Evolutionary conservation across 2,888 invertebrate species (phyloP).

Genomic region (Coleophora deauratella): DNA sequence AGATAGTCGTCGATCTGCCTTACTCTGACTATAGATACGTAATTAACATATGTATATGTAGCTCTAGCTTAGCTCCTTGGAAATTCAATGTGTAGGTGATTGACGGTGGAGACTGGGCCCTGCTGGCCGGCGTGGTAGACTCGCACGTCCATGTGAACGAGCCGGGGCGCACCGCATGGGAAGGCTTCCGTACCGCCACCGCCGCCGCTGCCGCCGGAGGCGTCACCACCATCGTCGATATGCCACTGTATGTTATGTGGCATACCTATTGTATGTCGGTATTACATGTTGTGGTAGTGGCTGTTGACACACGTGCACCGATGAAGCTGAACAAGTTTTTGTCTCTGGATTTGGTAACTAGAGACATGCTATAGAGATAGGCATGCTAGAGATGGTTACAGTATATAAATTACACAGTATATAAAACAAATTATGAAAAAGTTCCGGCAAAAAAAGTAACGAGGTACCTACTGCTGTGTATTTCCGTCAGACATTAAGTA

Average conservation of each 20-base stretch:
- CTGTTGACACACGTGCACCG: not conserved
- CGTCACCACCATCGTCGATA: constrained; percentile 81
- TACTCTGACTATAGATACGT: too few relatives aligned
- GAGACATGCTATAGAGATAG: too few relatives aligned
- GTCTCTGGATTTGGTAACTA: too few relatives aligned
- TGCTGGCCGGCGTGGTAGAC: constrained; percentile 81
- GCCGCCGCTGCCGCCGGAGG: constrained; percentile 82
- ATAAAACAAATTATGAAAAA: too few relatives aligned
- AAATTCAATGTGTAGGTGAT: constrained; percentile 27
- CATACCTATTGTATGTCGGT: not conserved
- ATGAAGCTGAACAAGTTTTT: not conserved
- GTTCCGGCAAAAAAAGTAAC: too few relatives aligned
- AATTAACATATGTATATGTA: too few relatives aligned
- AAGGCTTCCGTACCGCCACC: constrained; percentile 81
- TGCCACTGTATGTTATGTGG: constrained; percentile 74
- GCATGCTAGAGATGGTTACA: too few relatives aligned
- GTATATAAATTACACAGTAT: too few relatives aligned
- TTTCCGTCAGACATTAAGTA: too few relatives aligned
- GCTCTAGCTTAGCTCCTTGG: too few relatives aligned
- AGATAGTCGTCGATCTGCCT: too few relatives aligned
- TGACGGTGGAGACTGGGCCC: constrained; percentile 36
- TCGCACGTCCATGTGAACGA: constrained; percentile 82
- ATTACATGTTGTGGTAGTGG: not conserved
- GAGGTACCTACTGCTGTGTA: too few relatives aligned
- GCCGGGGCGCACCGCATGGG: constrained; percentile 81